A percentile compares a stretch with the other conserved stretches of the same genome.
Conservation (phyloP, 1,140 invertebrate genomes). For the Dinoponera quadriceps region DNA sequence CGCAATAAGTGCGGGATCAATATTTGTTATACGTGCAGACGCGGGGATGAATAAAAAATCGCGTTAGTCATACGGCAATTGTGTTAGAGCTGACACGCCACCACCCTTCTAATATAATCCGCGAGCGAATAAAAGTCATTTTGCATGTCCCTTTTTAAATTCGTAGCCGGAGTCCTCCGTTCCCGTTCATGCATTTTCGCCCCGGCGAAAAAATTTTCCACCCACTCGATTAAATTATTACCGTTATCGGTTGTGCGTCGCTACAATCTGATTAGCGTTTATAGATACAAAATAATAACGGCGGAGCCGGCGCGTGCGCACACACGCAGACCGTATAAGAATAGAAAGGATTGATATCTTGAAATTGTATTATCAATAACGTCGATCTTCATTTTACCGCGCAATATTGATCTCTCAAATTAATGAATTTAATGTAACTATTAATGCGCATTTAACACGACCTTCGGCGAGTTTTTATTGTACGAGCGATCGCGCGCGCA, state of each 20-base stretch:
- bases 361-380: slow-evolving; percentile 12
- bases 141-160: slow-evolving; percentile 48
- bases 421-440: slow-evolving; percentile 59
- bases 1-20: slow-evolving; percentile 54
- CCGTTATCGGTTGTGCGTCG: background rate
- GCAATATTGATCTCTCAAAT: slow-evolving; percentile 49
- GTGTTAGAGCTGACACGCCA: slow-evolving; percentile 40
- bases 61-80: slow-evolving; percentile 43
- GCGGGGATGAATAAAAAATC: slow-evolving; percentile 50
- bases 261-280: background rate
- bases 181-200: background rate
- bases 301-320: no score
- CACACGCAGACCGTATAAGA: background rate
- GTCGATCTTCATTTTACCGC: slow-evolving; percentile 48
- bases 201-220: slow-evolving; percentile 1
- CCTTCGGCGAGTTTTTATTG: slow-evolving; percentile 44
- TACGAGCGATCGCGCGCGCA: background rate
- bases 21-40: slow-evolving; percentile 50
- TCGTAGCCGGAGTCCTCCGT: slow-evolving; percentile 14
- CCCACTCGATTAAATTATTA: slow-evolving; percentile 28
- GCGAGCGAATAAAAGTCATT: slow-evolving; percentile 56
- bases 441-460: slow-evolving; percentile 47
- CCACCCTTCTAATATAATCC: slow-evolving; percentile 52
- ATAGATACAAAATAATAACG: slow-evolving; percentile 10
- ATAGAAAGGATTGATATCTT: slow-evolving; percentile 37